Evolutionary conservation across 2,888 invertebrate genomes (phyloP), one percentile per base, ranked within the genome.

Genomic region (Drosophila testacea): DNA sequence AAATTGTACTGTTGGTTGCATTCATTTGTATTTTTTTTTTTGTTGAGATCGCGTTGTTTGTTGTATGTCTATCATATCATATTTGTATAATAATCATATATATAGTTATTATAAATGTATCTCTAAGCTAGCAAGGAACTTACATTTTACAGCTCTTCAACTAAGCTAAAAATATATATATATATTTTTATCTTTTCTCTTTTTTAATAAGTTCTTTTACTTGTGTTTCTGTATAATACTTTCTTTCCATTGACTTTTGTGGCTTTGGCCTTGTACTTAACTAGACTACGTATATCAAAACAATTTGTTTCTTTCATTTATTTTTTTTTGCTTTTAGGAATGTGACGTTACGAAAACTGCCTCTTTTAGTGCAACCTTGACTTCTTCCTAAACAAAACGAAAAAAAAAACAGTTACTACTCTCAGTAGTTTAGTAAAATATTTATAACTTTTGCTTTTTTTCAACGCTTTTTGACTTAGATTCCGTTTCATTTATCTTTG

Each of bases 401-500:
- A 32, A 41, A 42, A 46, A 10, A 54, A 63, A 68, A 44, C 57
- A 69, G 52, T 52, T 46, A 79, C 83, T 84, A 88, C 83, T 88
- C 83, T 88, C 81, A 83, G 83, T 86, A 83, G 83, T 77, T 63
- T 70, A 60, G 47, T 77, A 68, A 68, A 79, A 65, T 72, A 75
- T 59, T 59, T 48, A 47, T 66, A 60, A 66, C 42, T 77, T 46
- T 63, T 51, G 57, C 57, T 63, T 68, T 68, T 68, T 68, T 50
- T 9, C 48, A 69, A 73, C 62, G 77, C 60, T 60, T 75, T 81
- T 82, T 83, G 83, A 84, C 83, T 88, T 84, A 84, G 83, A 73
- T 76, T 79, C 47, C 70, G 81, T 78, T 78, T 65, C 78, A 69
- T 65, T 64, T 47, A 63, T 63, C 62, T 78, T 71, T 83, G 81